Conservation (phyloP, 2,797 vertebrate species). For the Hydrolagus colliei region DNA sequence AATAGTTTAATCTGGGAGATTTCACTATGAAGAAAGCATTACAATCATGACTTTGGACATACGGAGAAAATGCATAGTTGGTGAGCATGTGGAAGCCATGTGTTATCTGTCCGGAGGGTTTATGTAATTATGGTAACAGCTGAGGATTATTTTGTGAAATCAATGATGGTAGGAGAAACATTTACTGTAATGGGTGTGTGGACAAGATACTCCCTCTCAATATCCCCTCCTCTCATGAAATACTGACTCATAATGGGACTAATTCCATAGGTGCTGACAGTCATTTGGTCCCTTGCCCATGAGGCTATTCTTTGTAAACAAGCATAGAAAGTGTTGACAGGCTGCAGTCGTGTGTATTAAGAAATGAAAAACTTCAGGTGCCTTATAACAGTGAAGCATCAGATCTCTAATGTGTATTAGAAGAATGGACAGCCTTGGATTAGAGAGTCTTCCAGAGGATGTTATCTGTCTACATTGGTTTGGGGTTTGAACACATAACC, state of each 20-base stretch:
- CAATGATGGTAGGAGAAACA: background rate
- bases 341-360: background rate
- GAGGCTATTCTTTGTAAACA: background rate
- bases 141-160: background rate
- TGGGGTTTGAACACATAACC: no score
- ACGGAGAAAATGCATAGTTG: background rate
- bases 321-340: background rate
- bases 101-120: background rate
- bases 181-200: no score
- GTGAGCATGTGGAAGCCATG: background rate
- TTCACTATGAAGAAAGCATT: no score
- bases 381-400: no score
- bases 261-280: background rate
- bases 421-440: no score
- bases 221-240: background rate
- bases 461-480: no score
- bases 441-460: no score
- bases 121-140: background rate
- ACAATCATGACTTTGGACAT: background rate
- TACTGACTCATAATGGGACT: background rate
- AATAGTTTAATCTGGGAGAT: background rate
- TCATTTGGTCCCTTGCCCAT: background rate
- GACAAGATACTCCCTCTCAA: background rate
- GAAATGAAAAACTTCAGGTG: no score
- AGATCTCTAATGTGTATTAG: no score